These are phyloP conservation scores for Ips typographus DNA, from an alignment of 1,140 invertebrate species.

Conservation along the genomic window DNA sequence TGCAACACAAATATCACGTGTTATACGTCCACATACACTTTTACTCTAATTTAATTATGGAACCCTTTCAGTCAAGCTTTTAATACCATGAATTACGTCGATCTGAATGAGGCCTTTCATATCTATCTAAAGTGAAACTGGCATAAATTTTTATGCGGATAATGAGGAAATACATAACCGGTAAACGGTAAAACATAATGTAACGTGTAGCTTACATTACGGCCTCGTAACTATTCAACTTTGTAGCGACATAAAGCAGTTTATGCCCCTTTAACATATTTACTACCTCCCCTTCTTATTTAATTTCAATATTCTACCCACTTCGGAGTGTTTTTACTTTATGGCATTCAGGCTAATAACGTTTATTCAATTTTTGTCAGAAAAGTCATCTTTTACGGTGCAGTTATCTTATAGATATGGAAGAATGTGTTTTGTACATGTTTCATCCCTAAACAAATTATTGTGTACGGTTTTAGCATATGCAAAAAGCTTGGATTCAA, in stretches of 20 bases:
- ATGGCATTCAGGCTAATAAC: too few species aligned
- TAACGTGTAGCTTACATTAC: constrained; percentile 41
- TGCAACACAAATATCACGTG: too few species aligned
- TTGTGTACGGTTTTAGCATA: too few species aligned
- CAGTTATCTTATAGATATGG: too few species aligned
- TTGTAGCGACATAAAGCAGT: constrained; percentile 44
- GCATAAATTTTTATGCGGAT: constrained; percentile 36
- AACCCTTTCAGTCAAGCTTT: constrained; percentile 15
- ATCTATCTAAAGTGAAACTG: constrained; percentile 29
- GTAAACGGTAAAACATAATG: constrained; percentile 35
- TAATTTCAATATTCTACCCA: constrained; percentile 44
- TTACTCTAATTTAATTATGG: constrained; percentile 17
- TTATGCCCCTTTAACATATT: constrained; percentile 45
- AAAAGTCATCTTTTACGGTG: too few species aligned
- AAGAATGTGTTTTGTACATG: too few species aligned
- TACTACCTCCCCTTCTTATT: constrained; percentile 43
- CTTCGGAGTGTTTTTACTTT: too few species aligned
- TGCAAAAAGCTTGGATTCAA: too few species aligned
- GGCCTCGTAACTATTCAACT: constrained; percentile 43
- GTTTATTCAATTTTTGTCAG: too few species aligned
- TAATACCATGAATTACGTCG: constrained; percentile 29
- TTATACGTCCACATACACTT: neutral
- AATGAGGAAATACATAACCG: constrained; percentile 34
- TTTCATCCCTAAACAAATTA: too few species aligned
- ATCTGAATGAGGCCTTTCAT: constrained; percentile 15